Evolutionary conservation across 2,888 invertebrate genomes (phyloP).

Genomic region (Spodoptera exigua): DNA sequence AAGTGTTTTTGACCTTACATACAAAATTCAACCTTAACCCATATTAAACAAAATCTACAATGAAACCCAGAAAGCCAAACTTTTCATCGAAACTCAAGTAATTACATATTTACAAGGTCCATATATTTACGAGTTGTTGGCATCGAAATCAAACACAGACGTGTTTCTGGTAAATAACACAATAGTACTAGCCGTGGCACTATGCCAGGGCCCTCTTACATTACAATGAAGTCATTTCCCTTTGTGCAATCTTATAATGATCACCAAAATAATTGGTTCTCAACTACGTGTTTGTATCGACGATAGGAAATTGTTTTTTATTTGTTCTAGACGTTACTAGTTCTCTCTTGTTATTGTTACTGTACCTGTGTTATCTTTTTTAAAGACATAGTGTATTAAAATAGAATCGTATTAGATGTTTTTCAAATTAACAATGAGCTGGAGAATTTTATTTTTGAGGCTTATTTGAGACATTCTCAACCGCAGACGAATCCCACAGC

Average conservation of each 20-base stretch:
- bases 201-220: slow-evolving; percentile 33
- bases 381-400: too few species aligned
- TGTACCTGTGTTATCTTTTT: too few species aligned
- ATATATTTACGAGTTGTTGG: slow-evolving; percentile 17
- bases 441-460: too few species aligned
- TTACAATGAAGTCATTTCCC: slow-evolving; percentile 43
- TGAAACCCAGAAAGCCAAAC: slow-evolving; percentile 8
- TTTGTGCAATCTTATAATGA: slow-evolving; percentile 28
- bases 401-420: too few species aligned
- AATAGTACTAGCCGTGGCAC: slow-evolving; percentile 45
- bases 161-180: slow-evolving; percentile 44
- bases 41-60: slow-evolving; percentile 6
- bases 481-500: too few species aligned
- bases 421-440: too few species aligned
- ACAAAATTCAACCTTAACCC: too few species aligned
- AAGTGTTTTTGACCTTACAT: too few species aligned
- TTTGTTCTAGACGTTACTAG: too few species aligned
- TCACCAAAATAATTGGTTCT: slow-evolving; percentile 17
- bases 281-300: not conserved
- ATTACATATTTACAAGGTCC: slow-evolving; percentile 4
- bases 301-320: too few species aligned
- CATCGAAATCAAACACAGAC: slow-evolving; percentile 18
- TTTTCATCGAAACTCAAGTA: slow-evolving; percentile 3
- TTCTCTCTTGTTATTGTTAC: too few species aligned
- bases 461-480: too few species aligned